These are phyloP conservation scores for Haliclona indistincta DNA, from an alignment of 37 sponge, comb jelly and placozoan species.

Conservation along the genomic window DNA sequence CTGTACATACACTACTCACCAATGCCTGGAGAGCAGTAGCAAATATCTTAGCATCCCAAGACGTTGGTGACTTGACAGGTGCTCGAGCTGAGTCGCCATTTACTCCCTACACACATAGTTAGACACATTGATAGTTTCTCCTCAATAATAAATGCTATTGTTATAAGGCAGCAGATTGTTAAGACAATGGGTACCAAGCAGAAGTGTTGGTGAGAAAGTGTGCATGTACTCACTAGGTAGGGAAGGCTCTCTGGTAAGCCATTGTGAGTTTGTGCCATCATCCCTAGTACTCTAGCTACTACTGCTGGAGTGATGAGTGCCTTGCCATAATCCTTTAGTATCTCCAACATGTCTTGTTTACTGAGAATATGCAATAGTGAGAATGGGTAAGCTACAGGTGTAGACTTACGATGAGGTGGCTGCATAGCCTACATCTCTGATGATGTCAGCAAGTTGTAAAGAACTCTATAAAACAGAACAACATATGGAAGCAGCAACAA, in stretches of 20 bases:
- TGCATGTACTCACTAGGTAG: constrained; percentile 42
- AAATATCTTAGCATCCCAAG: constrained; percentile 88
- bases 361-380: constrained; percentile 12
- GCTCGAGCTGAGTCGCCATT: constrained; percentile 38
- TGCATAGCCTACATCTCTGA: constrained; percentile 81
- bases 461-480: constrained; percentile 25
- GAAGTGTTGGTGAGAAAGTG: not conserved
- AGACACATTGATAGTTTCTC: not conserved
- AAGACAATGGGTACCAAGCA: not conserved
- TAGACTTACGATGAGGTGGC: constrained; percentile 72
- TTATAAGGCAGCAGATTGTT: no score
- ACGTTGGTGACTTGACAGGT: constrained; percentile 40
- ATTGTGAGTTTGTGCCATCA: constrained; percentile 76
- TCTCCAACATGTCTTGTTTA: constrained; percentile 76
- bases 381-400: not conserved
- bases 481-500: not conserved
- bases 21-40: constrained; percentile 63
- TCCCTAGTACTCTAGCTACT: constrained; percentile 87
- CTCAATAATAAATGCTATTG: no score
- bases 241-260: constrained; percentile 70
- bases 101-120: constrained; percentile 21
- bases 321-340: constrained; percentile 77
- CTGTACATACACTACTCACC: no score
- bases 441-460: constrained; percentile 71
- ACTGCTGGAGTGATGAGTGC: constrained; percentile 58